Conservation (phyloP, 2,113 vertebrate species). For the Gopherus flavomarginatus region DNA sequence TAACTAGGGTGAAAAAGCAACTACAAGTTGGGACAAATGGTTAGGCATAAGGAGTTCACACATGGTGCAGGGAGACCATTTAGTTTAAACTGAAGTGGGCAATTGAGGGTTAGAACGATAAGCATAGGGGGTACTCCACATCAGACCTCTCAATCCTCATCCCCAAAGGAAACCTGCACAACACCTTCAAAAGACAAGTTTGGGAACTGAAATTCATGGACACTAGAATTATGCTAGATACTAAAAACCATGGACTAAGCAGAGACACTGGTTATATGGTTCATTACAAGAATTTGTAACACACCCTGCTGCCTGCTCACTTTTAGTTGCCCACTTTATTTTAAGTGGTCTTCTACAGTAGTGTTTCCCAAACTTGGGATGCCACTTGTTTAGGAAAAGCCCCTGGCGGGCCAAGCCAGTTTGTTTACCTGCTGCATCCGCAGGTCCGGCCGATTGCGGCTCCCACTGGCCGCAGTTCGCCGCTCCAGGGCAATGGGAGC, state of each 20-base stretch:
- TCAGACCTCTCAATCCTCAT: background rate
- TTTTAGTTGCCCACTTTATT: background rate
- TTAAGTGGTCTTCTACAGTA: background rate
- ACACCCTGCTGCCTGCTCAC: background rate
- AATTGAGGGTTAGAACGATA: background rate
- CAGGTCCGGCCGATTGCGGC: no score
- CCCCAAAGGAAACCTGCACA: background rate
- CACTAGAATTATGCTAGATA: background rate
- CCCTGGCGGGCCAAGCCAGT: no score
- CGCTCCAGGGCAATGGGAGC: no score
- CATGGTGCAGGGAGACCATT: background rate
- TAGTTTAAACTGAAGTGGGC: background rate
- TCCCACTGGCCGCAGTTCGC: no score
- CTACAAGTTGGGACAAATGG: background rate
- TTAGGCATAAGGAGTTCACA: background rate
- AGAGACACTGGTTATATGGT: background rate
- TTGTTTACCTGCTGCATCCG: no score
- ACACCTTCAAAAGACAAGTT: background rate
- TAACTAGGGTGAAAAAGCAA: background rate
- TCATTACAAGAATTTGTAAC: background rate
- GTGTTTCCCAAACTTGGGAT: no score
- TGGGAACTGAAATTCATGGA: background rate
- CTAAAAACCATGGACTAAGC: background rate
- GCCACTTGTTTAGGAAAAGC: no score
- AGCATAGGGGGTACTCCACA: background rate